phyloP scores from a whole-genome alignment of 2,113 vertebrate genomes.

The Daubentonia madagascariensis region DNA sequence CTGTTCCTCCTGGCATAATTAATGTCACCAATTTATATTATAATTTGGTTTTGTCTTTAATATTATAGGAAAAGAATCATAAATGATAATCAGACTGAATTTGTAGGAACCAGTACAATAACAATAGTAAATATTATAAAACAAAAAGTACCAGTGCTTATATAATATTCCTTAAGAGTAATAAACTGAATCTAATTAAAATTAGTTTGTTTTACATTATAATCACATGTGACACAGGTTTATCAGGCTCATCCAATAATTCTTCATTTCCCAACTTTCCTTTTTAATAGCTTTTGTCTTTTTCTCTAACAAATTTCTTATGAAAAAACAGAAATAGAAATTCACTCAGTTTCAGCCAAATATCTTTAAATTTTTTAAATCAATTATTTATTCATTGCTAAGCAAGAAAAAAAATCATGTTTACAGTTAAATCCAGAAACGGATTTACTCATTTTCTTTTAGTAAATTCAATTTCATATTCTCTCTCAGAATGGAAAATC shows the following conservation, averaged over 20 bases:
- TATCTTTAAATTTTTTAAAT: conserved; percentile 31
- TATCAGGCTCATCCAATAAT: not conserved
- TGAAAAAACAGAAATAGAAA: conserved; percentile 27
- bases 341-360: not conserved
- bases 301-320: not conserved
- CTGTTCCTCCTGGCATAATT: not conserved
- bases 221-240: not conserved
- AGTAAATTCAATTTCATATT: conserved; percentile 47
- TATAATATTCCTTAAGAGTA: not conserved
- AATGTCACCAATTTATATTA: not conserved
- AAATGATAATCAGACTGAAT: conserved; percentile 4
- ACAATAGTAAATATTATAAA: not conserved
- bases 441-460: conserved; percentile 39
- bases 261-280: not conserved
- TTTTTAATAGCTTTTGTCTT: not conserved
- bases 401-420: not conserved
- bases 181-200: conserved; percentile 9
- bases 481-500: conserved; percentile 43
- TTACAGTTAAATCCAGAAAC: conserved; percentile 17
- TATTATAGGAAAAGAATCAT: not conserved
- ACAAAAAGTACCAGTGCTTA: not conserved
- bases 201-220: not conserved
- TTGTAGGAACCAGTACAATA: not conserved
- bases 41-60: not conserved
- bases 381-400: not conserved